Percentiles rank a stretch among this genome's conserved stretches.
These are phyloP conservation scores for Gallinago stenura DNA, from an alignment of 2,797 vertebrate genomes.

Conservation along the genomic window DNA sequence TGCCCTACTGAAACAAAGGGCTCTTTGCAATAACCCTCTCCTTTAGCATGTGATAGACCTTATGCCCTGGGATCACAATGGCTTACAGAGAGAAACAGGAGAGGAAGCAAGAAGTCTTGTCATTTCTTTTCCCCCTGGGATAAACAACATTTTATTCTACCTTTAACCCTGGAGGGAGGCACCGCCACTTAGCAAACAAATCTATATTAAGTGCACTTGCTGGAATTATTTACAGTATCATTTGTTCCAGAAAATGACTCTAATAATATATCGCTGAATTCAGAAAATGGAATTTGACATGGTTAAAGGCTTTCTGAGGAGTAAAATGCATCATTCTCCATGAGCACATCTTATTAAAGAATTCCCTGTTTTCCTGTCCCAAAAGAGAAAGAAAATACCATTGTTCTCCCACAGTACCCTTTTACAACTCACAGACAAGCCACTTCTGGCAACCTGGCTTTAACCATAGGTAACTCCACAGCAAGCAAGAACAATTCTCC, in stretches of 20 bases:
- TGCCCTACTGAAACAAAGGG: conserved; percentile 22
- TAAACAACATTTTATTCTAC: conserved; percentile 59
- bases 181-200: conserved; percentile 49
- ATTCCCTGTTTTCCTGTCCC: not conserved
- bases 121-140: not conserved
- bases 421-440: not conserved
- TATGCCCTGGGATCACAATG: not conserved
- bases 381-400: conserved; percentile 1
- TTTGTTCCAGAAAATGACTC: conserved; percentile 69
- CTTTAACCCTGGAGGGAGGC: conserved; percentile 42
- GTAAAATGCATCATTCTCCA: conserved; percentile 11
- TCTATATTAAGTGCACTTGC: conserved; percentile 73
- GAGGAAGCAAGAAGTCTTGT: not conserved
- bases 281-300: conserved; percentile 46
- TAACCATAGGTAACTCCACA: not conserved
- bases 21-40: conserved; percentile 12
- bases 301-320: conserved; percentile 21
- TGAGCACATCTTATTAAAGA: not conserved
- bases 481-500: not conserved
- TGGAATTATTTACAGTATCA: conserved; percentile 69
- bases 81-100: not conserved
- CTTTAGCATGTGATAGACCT: conserved; percentile 9
- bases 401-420: not conserved
- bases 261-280: conserved; percentile 45
- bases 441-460: not conserved